A percentile compares a stretch with the other conserved stretches of the same genome.
These are phyloP conservation scores for Phyto melanocephala DNA, from an alignment of 2,888 invertebrate genomes.

Conservation along the genomic window DNA sequence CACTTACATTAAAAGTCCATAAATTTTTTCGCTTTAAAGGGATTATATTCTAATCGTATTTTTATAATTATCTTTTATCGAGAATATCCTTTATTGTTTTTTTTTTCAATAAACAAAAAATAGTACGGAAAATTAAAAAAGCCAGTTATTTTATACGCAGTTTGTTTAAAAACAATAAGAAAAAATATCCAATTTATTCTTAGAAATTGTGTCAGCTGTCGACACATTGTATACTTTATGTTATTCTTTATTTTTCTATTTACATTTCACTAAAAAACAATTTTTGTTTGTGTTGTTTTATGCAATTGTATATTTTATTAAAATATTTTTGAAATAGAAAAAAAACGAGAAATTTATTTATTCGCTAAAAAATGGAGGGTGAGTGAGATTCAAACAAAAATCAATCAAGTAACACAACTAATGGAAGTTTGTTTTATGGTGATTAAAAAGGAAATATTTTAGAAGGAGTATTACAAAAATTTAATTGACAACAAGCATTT, in stretches of 20 bases:
- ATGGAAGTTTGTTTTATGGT: no score
- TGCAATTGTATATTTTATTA: conserved; percentile 5
- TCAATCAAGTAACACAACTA: no score
- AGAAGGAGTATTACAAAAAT: no score
- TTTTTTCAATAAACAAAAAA: no score
- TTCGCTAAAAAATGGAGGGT: not conserved
- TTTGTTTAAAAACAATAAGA: not conserved
- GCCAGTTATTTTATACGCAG: no score
- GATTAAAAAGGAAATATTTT: no score
- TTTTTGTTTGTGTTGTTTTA: conserved; percentile 11
- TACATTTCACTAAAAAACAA: not conserved
- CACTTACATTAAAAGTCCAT: no score
- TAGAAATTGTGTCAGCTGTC: conserved; percentile 65
- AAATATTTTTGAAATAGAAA: no score
- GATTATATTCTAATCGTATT: not conserved
- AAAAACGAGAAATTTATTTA: no score
- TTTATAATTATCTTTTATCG: not conserved
- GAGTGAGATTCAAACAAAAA: not conserved
- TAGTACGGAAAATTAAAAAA: not conserved
- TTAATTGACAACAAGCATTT: conserved; percentile 25
- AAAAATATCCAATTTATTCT: conserved; percentile 64
- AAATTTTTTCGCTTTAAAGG: not conserved
- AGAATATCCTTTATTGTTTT: not conserved
- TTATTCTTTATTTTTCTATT: not conserved
- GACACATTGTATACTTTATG: conserved; percentile 28